These are phyloP conservation scores for Drosophila oshimai DNA, from an alignment of 1,140 invertebrate species.

Conservation along the genomic window DNA sequence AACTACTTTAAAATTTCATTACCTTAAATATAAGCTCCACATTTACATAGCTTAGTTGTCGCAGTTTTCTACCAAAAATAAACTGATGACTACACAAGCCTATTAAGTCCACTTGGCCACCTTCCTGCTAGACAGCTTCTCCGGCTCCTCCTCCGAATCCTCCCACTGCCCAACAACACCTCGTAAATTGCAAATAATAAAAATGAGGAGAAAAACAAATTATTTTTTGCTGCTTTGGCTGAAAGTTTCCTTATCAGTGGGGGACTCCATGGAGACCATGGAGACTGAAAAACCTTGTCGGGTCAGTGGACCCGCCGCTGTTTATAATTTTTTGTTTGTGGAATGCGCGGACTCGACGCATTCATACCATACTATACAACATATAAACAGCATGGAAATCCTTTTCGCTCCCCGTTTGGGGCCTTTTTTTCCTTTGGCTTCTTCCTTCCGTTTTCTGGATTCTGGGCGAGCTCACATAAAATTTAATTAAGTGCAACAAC, in stretches of 20 bases:
- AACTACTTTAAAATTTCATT: too few species aligned
- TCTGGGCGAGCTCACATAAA: slow-evolving; percentile 63
- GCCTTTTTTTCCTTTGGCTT: neutral
- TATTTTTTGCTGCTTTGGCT: slow-evolving; percentile 34
- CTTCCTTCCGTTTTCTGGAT: slow-evolving; percentile 7
- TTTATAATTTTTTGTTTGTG: slow-evolving; percentile 45
- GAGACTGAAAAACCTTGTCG: neutral
- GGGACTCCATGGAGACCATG: neutral
- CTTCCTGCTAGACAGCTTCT: neutral
- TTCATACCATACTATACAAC: slow-evolving; percentile 28
- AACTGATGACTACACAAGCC: slow-evolving; percentile 24
- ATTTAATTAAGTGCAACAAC: slow-evolving; percentile 81
- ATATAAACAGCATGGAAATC: slow-evolving; percentile 48
- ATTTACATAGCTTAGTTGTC: neutral
- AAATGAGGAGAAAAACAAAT: slow-evolving; percentile 19
- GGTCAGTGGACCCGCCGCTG: slow-evolving; percentile 25
- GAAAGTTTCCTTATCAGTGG: slow-evolving; percentile 14
- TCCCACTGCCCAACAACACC: slow-evolving; percentile 10
- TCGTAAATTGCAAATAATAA: slow-evolving; percentile 19
- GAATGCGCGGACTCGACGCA: slow-evolving; percentile 10
- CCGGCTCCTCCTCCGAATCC: neutral
- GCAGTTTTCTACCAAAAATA: neutral
- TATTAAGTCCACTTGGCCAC: slow-evolving; percentile 29
- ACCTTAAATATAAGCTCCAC: neutral
- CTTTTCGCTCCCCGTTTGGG: slow-evolving; percentile 22